phyloP scores from a whole-genome alignment of 64 coral and sea anemone species.

The Acropora yongei region DNA sequence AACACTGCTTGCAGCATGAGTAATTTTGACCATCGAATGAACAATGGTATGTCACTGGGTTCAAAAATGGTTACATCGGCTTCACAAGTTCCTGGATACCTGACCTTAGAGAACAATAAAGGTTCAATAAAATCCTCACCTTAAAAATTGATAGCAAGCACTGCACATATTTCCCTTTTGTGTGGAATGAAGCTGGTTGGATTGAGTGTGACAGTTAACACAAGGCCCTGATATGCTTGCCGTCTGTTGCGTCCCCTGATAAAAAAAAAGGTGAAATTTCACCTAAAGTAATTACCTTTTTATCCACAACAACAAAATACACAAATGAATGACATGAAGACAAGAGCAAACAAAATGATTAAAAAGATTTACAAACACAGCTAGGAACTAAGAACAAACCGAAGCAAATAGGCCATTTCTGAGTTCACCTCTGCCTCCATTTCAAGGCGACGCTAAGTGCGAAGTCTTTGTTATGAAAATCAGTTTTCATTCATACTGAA shows the following conservation, averaged over 20 bases:
- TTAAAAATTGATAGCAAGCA: constrained; percentile 96
- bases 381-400: neutral
- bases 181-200: constrained; percentile 77
- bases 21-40: no score
- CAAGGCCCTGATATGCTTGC: constrained; percentile 55
- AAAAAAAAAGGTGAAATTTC: neutral
- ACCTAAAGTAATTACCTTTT: neutral
- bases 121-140: constrained; percentile 33
- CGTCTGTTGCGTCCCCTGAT: constrained; percentile 14
- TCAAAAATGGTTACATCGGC: no score
- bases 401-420: neutral
- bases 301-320: neutral
- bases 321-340: no score
- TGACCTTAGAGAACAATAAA: neutral
- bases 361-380: neutral
- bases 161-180: constrained; percentile 87
- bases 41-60: no score
- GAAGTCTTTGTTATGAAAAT: no score
- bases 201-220: constrained; percentile 62
- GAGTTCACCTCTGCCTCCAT: no score
- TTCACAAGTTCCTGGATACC: no score
- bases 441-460: no score
- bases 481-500: no score
- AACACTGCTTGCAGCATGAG: no score
- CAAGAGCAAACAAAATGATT: neutral